phyloP scores from a whole-genome alignment of 1,140 invertebrate species.

The Schlechtendalia chinensis region DNA sequence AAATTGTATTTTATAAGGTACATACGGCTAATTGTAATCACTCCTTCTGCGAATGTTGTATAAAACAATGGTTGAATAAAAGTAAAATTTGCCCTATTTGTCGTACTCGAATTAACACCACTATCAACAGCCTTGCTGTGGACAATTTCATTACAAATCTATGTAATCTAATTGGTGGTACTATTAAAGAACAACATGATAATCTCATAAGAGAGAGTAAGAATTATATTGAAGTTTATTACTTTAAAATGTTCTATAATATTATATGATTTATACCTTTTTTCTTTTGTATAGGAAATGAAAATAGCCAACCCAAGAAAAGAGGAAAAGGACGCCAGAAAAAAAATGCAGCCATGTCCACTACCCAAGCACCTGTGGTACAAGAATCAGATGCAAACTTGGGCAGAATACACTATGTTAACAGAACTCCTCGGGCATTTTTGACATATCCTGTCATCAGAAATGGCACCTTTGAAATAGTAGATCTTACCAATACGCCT shows the following conservation, averaged over 20 bases:
- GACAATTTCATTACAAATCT: slow-evolving; percentile 51
- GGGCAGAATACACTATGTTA: no score
- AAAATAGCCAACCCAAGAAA: neutral
- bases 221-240: neutral
- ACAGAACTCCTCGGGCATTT: no score
- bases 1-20: slow-evolving; percentile 57
- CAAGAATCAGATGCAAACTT: no score
- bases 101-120: slow-evolving; percentile 58
- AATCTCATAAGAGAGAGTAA: slow-evolving; percentile 43
- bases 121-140: slow-evolving; percentile 53
- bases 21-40: slow-evolving; percentile 75
- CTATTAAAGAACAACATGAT: slow-evolving; percentile 36
- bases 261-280: neutral
- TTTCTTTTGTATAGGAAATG: neutral
- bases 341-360: no score
- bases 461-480: neutral
- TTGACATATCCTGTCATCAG: neutral
- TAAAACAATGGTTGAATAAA: slow-evolving; percentile 69
- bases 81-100: slow-evolving; percentile 74
- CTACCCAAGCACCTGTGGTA: no score
- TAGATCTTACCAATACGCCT: slow-evolving; percentile 2
- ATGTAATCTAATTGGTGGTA: slow-evolving; percentile 42
- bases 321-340: neutral
- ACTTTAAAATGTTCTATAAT: no score
- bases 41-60: slow-evolving; percentile 74